phyloP scores from a whole-genome alignment of 2,888 invertebrate genomes.

The Bombyx huttoni region DNA sequence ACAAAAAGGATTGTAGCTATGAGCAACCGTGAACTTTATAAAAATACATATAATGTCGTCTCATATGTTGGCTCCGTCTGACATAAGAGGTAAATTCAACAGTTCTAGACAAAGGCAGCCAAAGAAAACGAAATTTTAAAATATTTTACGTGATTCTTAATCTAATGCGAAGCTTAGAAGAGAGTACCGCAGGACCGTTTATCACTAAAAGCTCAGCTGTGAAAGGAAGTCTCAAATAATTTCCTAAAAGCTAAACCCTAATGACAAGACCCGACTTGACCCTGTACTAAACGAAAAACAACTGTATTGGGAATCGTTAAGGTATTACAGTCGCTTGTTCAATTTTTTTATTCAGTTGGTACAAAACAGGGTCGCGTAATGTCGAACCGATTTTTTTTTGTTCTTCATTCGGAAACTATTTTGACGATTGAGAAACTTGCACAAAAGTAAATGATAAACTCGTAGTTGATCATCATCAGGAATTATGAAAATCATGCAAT shows the following conservation, averaged over 20 bases:
- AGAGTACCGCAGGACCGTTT: conserved; percentile 17
- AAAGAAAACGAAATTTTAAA: neutral
- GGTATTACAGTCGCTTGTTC: neutral
- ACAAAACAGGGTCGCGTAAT: neutral
- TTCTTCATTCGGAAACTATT: neutral
- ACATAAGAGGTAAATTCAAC: no score
- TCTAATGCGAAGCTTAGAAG: neutral
- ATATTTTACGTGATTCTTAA: neutral
- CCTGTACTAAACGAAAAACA: neutral
- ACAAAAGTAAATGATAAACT: neutral
- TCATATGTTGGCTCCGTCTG: no score
- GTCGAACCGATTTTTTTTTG: no score
- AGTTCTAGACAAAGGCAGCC: no score
- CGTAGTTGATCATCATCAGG: neutral
- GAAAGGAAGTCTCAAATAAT: conserved; percentile 32
- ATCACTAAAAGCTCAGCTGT: conserved; percentile 51
- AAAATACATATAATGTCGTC: no score
- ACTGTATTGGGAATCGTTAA: neutral
- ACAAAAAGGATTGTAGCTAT: no score
- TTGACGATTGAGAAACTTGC: neutral
- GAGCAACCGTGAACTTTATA: no score
- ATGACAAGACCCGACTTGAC: conserved; percentile 19
- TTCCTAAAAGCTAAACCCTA: conserved; percentile 22
- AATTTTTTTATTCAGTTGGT: neutral
- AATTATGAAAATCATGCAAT: no score